Evolutionary conservation across 2,113 vertebrate genomes (phyloP), one percentile per base, ranked within the genome.

Genomic region (Corapipo altera): DNA sequence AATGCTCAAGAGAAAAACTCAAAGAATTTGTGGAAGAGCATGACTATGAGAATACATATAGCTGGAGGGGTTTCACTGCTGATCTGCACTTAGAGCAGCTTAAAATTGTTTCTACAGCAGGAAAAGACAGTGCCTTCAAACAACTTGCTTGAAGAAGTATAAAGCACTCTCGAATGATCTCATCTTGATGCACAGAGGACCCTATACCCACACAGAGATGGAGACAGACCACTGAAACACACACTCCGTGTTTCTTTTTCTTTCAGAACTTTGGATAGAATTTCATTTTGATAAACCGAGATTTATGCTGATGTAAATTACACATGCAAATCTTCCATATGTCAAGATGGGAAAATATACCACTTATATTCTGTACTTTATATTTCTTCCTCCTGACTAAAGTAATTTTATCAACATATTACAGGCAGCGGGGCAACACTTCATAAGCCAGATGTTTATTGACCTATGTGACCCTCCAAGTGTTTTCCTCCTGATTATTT

Each of bases 391-490:
- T 87, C 77, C 96, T 95, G 96, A 95, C 96, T 94, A 89, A 96
- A 96, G 85, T 70, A 81, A 96, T 97, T 96, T 97, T 85, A 92
- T 85, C 70, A 95, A 97, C 86, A 96, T 87, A 93, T 91, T 93
- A 91, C 96, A 97, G 96, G 83, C 95, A 92, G 80, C 1, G 11
- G 76, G 62, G 86, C 83, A 94, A 92, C 88, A 96, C 95, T 95
- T 96, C 96, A 96, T 96, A 96, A 96, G 58, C 95, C 96, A 97
- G 96, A 96, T 96, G 96, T 96, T 96, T 95, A 92, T 91, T 97
- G 96, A 97, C 96, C 96, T 96, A 5, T 46, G 88, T 91, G 95
- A 96, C 95, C 83, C 70, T 87, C 61, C 92, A 95, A 96, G 95
- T 96, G 96, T 93, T 97, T 96, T 92, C 73, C 54, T 85, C 57